phyloP scores from a whole-genome alignment of 2,113 vertebrate genomes.

The Strix uralensis region DNA sequence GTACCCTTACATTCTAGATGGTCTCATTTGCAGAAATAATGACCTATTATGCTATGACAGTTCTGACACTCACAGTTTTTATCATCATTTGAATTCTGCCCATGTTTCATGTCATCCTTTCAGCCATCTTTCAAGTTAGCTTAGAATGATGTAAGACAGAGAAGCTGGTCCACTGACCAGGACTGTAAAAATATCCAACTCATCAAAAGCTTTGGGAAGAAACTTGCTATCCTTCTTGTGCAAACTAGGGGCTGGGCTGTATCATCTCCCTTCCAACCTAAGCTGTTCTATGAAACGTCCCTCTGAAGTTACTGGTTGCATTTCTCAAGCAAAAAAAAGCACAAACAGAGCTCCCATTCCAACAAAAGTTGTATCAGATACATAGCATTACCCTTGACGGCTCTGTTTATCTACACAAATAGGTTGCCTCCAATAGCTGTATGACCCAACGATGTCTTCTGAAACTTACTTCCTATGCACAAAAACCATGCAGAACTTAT shows the following conservation, averaged over 20 bases:
- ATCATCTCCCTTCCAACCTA: background rate
- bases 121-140: background rate
- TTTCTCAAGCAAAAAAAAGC: background rate
- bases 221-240: background rate
- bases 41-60: background rate
- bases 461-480: background rate
- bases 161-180: background rate
- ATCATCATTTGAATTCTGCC: background rate
- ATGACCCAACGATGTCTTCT: background rate
- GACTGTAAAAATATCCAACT: background rate
- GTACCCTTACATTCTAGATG: background rate
- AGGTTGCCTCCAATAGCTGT: background rate
- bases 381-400: background rate
- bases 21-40: background rate
- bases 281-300: background rate
- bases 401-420: background rate
- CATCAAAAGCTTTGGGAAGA: background rate
- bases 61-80: background rate
- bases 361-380: background rate
- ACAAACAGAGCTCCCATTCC: background rate
- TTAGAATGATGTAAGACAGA: background rate
- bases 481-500: background rate
- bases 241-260: background rate
- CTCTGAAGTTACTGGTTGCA: background rate
- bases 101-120: background rate